These are phyloP conservation scores for Sparidentex hasta DNA, from an alignment of 2,797 vertebrate genomes.

Conservation along the genomic window DNA sequence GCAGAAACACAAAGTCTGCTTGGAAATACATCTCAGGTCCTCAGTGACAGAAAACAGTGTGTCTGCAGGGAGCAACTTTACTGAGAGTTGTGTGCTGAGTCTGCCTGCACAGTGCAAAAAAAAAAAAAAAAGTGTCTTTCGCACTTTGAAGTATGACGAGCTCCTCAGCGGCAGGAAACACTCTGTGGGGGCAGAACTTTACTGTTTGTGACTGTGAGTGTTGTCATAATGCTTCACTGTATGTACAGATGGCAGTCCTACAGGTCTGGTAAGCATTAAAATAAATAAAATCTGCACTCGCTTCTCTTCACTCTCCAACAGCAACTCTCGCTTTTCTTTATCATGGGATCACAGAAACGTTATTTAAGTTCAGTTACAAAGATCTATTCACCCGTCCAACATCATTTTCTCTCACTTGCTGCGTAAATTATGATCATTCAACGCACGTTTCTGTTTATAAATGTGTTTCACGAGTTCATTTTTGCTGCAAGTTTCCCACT, in stretches of 20 bases:
- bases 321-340: neutral
- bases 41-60: conserved; percentile 33
- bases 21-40: conserved; percentile 40
- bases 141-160: conserved; percentile 25
- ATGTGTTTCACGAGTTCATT: neutral
- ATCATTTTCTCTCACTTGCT: neutral
- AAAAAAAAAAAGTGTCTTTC: conserved; percentile 8
- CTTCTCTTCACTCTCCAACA: neutral
- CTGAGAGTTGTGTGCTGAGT: neutral
- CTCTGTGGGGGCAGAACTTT: conserved; percentile 2
- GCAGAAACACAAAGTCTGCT: neutral
- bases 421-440: neutral
- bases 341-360: neutral
- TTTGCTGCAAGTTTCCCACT: neutral
- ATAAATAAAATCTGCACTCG: neutral
- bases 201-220: neutral
- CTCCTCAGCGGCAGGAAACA: conserved; percentile 40
- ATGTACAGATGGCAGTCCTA: neutral
- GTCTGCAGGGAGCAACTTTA: conserved; percentile 30
- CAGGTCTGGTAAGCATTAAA: neutral
- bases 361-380: neutral
- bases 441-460: neutral
- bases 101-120: neutral
- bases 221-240: neutral
- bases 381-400: neutral